A percentile compares a stretch with the other conserved stretches of the same genome.
Evolutionary conservation across 2,888 invertebrate genomes (phyloP).

Genomic region (Aleiodes alternator): DNA sequence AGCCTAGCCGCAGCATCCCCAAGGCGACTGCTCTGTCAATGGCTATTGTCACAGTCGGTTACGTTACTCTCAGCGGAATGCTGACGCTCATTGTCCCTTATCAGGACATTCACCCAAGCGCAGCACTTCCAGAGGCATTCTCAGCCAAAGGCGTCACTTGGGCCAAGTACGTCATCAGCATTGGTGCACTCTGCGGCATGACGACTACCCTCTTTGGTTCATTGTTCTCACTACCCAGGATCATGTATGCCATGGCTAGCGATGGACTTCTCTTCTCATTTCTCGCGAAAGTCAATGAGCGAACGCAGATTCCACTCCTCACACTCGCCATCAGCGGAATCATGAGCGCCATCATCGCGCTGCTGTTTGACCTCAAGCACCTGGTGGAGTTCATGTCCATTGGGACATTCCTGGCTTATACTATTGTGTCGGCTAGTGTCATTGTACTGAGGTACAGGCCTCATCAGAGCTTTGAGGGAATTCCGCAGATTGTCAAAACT

Average conservation of each 20-base stretch:
- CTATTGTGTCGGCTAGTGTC: slow-evolving; percentile 93
- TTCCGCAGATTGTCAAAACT: slow-evolving; percentile 38
- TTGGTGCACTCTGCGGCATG: slow-evolving; percentile 95
- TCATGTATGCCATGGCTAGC: slow-evolving; percentile 93
- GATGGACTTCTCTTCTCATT: slow-evolving; percentile 91
- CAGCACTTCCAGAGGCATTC: slow-evolving; percentile 89
- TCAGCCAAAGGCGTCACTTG: slow-evolving; percentile 85
- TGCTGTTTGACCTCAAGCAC: slow-evolving; percentile 91
- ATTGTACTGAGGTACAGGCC: slow-evolving; percentile 90
- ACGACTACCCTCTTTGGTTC: slow-evolving; percentile 91
- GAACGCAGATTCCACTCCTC: slow-evolving; percentile 87
- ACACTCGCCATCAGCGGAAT: slow-evolving; percentile 88
- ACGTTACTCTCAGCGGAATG: slow-evolving; percentile 88
- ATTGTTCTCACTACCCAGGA: slow-evolving; percentile 89
- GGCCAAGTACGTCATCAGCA: slow-evolving; percentile 85
- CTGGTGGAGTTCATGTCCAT: slow-evolving; percentile 97
- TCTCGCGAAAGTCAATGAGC: slow-evolving; percentile 85
- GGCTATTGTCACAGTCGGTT: slow-evolving; percentile 86
- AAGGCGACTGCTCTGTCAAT: slow-evolving; percentile 89
- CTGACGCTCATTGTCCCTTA: slow-evolving; percentile 90
- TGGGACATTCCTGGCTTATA: slow-evolving; percentile 91
- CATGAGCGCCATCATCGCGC: slow-evolving; percentile 85
- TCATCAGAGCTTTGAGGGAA: slow-evolving; percentile 60
- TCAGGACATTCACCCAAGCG: slow-evolving; percentile 83
- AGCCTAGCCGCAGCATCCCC: slow-evolving; percentile 88